A percentile compares a stretch with the other conserved stretches of the same genome.
Conservation (phyloP, 2,113 vertebrate genomes). For the Holacanthus passer region DNA sequence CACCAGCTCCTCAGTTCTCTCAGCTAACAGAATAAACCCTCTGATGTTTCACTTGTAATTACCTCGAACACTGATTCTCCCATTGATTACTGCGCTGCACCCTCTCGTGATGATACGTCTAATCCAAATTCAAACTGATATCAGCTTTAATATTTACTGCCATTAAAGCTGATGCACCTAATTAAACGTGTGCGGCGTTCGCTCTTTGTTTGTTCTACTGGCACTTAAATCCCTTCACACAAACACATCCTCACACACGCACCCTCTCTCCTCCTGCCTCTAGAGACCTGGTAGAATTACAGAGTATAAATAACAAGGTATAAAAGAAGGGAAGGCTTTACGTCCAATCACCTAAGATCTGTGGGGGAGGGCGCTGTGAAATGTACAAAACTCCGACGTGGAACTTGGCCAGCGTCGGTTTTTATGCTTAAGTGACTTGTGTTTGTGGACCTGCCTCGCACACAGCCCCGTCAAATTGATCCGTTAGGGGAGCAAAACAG, state of each 20-base stretch:
- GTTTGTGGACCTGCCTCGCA: constrained; percentile 34
- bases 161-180: constrained; percentile 62
- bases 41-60: constrained; percentile 52
- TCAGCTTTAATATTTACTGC: constrained; percentile 59
- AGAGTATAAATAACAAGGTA: constrained; percentile 53
- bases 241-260: constrained; percentile 2
- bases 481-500: constrained; percentile 31
- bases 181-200: constrained; percentile 46
- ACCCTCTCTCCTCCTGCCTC: background rate
- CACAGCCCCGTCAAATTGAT: constrained; percentile 52
- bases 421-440: constrained; percentile 57
- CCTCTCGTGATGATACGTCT: constrained; percentile 43
- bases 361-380: constrained; percentile 7
- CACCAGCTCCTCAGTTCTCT: constrained; percentile 13
- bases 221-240: constrained; percentile 35
- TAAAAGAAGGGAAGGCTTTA: constrained; percentile 59
- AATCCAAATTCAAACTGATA: constrained; percentile 68
- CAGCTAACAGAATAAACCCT: constrained; percentile 39
- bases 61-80: constrained; percentile 45
- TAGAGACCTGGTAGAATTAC: constrained; percentile 45
- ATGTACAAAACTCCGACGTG: constrained; percentile 32
- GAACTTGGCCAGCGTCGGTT: constrained; percentile 13
- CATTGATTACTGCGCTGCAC: constrained; percentile 46
- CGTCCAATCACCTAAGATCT: constrained; percentile 50
- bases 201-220: constrained; percentile 48